phyloP scores from a whole-genome alignment of 1,140 invertebrate genomes.

The Sycophila sp. region DNA sequence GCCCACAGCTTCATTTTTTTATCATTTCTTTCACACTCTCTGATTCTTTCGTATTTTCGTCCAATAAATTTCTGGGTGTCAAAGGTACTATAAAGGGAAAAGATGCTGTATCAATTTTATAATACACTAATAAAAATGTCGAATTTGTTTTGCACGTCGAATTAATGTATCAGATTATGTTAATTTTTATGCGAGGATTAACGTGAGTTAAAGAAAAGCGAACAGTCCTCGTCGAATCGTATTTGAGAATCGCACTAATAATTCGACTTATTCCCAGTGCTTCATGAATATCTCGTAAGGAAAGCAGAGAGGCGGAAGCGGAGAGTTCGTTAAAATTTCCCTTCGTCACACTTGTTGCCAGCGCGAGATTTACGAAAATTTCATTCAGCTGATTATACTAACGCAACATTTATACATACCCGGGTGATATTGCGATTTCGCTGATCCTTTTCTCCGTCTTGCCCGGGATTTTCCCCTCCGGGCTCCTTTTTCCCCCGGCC shows the following conservation, averaged over 20 bases:
- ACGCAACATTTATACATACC: conserved; percentile 31
- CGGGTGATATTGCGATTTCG: conserved; percentile 16
- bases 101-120: background rate
- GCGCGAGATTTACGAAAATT: conserved; percentile 37
- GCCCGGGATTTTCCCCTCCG: background rate
- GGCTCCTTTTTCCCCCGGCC: background rate
- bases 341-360: conserved; percentile 52
- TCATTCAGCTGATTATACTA: conserved; percentile 34
- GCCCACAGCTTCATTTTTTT: background rate
- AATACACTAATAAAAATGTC: background rate
- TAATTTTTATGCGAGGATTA: no score
- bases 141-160: background rate
- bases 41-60: no score
- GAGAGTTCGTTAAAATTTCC: no score
- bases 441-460: conserved; percentile 31
- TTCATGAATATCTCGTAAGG: no score
- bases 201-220: no score
- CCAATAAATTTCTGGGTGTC: no score
- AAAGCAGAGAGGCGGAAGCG: no score
- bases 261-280: no score
- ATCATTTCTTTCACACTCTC: background rate
- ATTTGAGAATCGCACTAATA: no score
- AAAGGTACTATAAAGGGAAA: no score
- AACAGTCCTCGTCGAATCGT: no score
- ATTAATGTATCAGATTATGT: no score